Percentiles rank a stretch among this genome's conserved stretches.
These are phyloP conservation scores for Odontomachus brunneus DNA, from an alignment of 1,140 invertebrate genomes.

Conservation along the genomic window DNA sequence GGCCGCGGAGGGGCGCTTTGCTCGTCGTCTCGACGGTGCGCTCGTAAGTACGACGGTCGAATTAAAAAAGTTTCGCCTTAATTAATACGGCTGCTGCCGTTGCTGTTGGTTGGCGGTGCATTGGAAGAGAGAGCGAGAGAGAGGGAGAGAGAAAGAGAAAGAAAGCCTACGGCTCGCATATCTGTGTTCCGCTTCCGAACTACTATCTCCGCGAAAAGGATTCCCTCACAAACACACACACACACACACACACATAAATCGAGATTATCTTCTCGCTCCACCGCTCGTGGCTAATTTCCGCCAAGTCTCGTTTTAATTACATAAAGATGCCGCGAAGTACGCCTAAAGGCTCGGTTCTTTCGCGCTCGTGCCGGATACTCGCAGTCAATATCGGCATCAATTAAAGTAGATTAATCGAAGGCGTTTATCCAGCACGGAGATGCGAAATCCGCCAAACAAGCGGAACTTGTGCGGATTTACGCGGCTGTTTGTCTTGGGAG, in stretches of 20 bases:
- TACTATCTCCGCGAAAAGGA: neutral
- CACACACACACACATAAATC: too few relatives aligned
- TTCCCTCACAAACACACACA: conserved; percentile 21
- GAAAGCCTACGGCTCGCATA: neutral
- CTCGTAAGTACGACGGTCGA: conserved; percentile 62
- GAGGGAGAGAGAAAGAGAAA: conserved; percentile 6
- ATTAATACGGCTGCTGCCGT: conserved; percentile 68
- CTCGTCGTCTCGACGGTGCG: conserved; percentile 41
- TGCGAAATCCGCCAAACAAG: conserved; percentile 38
- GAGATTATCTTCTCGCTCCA: conserved; percentile 36
- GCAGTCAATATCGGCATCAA: conserved; percentile 24
- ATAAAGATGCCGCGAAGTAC: conserved; percentile 53
- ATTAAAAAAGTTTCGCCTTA: conserved; percentile 76
- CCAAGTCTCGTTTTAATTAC: conserved; percentile 57
- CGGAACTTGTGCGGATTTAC: conserved; percentile 38
- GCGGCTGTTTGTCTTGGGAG: conserved; percentile 36
- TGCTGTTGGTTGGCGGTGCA: conserved; percentile 40
- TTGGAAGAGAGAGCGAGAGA: conserved; percentile 23
- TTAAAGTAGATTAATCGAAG: conserved; percentile 32
- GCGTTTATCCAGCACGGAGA: conserved; percentile 24
- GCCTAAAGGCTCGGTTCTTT: conserved; percentile 37
- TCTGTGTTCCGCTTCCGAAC: conserved; percentile 52
- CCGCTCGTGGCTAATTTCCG: conserved; percentile 33
- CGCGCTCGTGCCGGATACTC: neutral
- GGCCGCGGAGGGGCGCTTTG: neutral